phyloP scores from a whole-genome alignment of 2,888 invertebrate genomes.

The Chalcis sispes region DNA sequence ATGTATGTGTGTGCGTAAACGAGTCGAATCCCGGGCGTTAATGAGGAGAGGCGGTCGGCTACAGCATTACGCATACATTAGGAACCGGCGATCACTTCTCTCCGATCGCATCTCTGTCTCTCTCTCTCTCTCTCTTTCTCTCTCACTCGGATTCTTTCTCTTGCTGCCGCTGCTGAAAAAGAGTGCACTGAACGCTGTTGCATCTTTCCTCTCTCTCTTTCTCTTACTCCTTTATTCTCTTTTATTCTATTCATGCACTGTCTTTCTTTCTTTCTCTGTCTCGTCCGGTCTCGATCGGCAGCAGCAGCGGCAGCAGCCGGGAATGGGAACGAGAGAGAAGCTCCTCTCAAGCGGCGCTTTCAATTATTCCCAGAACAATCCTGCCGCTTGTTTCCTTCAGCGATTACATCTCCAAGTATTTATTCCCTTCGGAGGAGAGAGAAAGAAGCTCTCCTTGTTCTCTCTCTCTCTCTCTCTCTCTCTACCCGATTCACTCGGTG shows the following conservation, averaged over 20 bases:
- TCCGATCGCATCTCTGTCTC: conserved; percentile 66
- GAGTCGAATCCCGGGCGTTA: conserved; percentile 67
- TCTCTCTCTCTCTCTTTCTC: conserved; percentile 39
- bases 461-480: neutral
- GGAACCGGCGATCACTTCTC: conserved; percentile 69
- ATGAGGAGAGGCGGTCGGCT: conserved; percentile 70
- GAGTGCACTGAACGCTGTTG: neutral
- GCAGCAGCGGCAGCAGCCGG: conserved; percentile 65
- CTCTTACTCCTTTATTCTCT: conserved; percentile 51
- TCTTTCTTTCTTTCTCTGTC: conserved; percentile 56
- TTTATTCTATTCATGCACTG: conserved; percentile 56
- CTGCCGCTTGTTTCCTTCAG: conserved; percentile 75
- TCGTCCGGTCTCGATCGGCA: conserved; percentile 56
- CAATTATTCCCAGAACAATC: conserved; percentile 76
- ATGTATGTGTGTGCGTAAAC: neutral
- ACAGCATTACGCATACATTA: conserved; percentile 75
- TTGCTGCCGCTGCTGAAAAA: conserved; percentile 12
- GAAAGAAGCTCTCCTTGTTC: conserved; percentile 26
- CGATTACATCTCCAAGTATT: conserved; percentile 76
- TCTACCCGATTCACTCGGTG: neutral
- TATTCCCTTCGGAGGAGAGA: conserved; percentile 67
- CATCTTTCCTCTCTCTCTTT: conserved; percentile 44
- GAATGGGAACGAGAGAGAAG: conserved; percentile 74
- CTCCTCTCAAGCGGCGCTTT: conserved; percentile 73
- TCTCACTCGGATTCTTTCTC: conserved; percentile 28